Conservation (phyloP, 2,888 invertebrate species). For the Bhutanitis thaidina region DNA sequence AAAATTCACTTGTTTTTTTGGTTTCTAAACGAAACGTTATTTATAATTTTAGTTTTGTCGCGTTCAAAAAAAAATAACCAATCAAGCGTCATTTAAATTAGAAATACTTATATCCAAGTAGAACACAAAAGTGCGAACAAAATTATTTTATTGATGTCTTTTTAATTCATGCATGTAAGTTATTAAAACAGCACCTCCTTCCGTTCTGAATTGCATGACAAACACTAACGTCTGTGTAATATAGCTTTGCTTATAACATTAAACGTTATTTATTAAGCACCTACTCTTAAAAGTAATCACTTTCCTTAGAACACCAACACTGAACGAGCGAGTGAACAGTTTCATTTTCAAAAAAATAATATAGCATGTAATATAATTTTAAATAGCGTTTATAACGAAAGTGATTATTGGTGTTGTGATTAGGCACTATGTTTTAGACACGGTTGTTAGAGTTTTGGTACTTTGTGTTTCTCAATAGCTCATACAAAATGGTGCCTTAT, state of each 20-base stretch:
- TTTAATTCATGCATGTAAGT: too few species aligned
- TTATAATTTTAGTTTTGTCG: too few species aligned
- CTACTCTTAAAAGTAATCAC: conserved; percentile 37
- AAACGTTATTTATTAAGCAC: conserved; percentile 7
- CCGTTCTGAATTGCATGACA: conserved; percentile 11
- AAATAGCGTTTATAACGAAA: conserved; percentile 39
- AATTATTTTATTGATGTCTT: too few species aligned
- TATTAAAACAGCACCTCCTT: too few species aligned
- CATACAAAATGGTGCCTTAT: too few species aligned
- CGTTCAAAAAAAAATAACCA: too few species aligned
- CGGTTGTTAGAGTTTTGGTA: neutral
- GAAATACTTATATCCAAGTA: too few species aligned
- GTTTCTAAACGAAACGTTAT: too few species aligned
- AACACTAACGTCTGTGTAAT: conserved; percentile 14
- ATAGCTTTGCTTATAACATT: conserved; percentile 6
- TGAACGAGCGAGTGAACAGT: conserved; percentile 28
- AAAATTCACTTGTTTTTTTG: too few species aligned
- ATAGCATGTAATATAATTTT: conserved; percentile 5
- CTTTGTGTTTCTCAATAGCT: too few species aligned
- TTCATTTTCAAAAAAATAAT: conserved; percentile 64
- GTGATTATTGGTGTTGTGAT: conserved; percentile 39
- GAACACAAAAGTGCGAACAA: too few species aligned
- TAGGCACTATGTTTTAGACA: neutral
- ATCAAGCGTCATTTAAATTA: too few species aligned
- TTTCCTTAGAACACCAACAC: conserved; percentile 40